These are phyloP conservation scores for Thalassarche chlororhynchos DNA, from an alignment of 2,113 vertebrate species.

Conservation along the genomic window DNA sequence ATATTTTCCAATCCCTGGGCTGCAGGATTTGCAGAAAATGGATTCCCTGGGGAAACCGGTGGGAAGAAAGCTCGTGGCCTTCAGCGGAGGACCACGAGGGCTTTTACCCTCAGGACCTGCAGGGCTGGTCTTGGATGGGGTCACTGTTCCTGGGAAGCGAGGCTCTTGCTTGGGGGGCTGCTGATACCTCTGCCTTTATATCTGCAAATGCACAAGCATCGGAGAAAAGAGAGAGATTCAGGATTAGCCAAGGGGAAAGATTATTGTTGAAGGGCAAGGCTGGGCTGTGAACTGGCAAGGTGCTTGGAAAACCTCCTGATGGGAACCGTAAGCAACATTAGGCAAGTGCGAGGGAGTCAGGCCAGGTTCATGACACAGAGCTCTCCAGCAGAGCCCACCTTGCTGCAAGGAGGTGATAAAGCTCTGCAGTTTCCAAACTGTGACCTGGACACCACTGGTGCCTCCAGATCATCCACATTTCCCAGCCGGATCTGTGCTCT, in stretches of 20 bases:
- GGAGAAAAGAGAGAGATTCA: not conserved
- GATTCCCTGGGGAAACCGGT: not conserved
- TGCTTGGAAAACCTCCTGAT: not conserved
- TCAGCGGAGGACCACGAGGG: not conserved
- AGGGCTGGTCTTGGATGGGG: not conserved
- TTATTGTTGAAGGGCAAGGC: not conserved
- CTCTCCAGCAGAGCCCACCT: not conserved
- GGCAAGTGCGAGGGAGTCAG: not conserved
- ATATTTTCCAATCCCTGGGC: not conserved
- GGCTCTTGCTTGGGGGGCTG: not conserved
- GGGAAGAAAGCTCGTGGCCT: not conserved
- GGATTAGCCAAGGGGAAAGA: not conserved
- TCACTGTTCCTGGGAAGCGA: not conserved
- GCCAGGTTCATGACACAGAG: not conserved
- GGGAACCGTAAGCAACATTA: not conserved
- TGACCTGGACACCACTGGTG: not conserved
- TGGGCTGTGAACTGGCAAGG: not conserved
- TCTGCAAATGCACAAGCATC: not conserved
- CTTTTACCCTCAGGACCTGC: constrained; percentile 11
- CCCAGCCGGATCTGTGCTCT: not conserved
- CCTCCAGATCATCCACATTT: not conserved
- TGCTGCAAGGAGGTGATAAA: not conserved
- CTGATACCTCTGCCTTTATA: not conserved
- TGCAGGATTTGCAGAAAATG: not conserved
- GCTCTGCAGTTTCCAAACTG: not conserved